These are phyloP conservation scores for Gymnopithys bicolor DNA, from an alignment of 2,797 vertebrate species.

Conservation along the genomic window DNA sequence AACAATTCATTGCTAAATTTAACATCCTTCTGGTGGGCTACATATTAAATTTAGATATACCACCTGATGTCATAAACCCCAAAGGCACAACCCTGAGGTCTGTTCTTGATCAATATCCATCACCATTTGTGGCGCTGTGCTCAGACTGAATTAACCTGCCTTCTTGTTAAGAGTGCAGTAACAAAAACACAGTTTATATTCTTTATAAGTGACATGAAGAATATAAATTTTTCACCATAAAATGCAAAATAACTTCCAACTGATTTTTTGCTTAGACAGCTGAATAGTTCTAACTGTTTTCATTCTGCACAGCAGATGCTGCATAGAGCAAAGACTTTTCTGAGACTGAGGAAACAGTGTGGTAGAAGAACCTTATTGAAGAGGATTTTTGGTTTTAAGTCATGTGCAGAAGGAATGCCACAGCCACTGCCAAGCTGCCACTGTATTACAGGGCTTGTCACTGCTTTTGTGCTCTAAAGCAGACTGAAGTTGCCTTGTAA, in stretches of 20 bases:
- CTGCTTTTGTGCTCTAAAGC: slow-evolving; percentile 33
- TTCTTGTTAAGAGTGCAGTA: not conserved
- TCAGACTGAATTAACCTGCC: not conserved
- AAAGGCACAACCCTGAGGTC: not conserved
- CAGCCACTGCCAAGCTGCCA: slow-evolving; percentile 12
- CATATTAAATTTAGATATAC: not conserved
- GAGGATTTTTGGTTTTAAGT: not conserved
- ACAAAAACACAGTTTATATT: not conserved
- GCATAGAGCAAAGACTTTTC: not conserved
- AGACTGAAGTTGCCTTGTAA: not conserved
- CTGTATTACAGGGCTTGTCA: not conserved
- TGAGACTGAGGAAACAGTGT: not conserved
- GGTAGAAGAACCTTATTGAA: not conserved
- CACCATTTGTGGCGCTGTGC: not conserved
- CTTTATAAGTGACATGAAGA: not conserved
- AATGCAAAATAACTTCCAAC: not conserved
- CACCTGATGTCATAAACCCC: not conserved
- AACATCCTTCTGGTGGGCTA: not conserved
- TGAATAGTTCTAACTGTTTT: not conserved
- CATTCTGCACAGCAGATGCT: not conserved
- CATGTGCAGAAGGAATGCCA: slow-evolving; percentile 13
- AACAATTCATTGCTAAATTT: not conserved
- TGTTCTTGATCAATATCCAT: not conserved
- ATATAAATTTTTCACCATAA: not conserved
- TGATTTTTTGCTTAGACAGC: not conserved